Conservation (phyloP, 2,113 vertebrate species). For the Hymenochirus boettgeri region DNA sequence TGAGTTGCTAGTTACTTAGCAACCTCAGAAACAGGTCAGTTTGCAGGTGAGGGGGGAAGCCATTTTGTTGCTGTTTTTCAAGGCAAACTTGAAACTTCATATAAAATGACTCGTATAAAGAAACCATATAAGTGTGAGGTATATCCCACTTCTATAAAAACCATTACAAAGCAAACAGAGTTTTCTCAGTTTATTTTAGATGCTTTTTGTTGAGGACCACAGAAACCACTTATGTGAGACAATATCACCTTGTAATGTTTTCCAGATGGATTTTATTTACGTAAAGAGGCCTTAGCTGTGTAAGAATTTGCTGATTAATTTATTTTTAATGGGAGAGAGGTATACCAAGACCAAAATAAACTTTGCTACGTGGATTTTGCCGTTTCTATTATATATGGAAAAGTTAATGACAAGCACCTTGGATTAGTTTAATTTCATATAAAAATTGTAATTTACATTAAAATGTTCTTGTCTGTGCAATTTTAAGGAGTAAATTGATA, state of each 20-base stretch:
- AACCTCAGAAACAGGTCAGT: constrained; percentile 26
- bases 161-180: constrained; percentile 72
- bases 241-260: constrained; percentile 75
- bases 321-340: constrained; percentile 80
- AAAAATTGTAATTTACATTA: constrained; percentile 51
- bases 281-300: constrained; percentile 69
- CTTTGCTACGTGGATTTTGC: constrained; percentile 73
- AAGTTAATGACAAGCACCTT: constrained; percentile 75
- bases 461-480: not conserved
- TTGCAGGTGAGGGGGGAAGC: constrained; percentile 25
- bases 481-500: constrained; percentile 9
- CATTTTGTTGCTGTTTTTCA: constrained; percentile 47
- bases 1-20: too few relatives aligned
- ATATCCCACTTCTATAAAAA: constrained; percentile 72
- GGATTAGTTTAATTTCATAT: constrained; percentile 71
- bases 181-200: constrained; percentile 73
- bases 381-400: constrained; percentile 74
- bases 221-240: constrained; percentile 72
- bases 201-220: constrained; percentile 73
- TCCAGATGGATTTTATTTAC: constrained; percentile 76
- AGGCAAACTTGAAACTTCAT: constrained; percentile 63
- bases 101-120: constrained; percentile 74
- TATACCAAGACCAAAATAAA: constrained; percentile 74
- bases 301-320: constrained; percentile 81
- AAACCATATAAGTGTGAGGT: constrained; percentile 67